Base-by-base conservation (phyloP, 2,113 vertebrate genomes). In the Takifugu flavidus region DNA sequence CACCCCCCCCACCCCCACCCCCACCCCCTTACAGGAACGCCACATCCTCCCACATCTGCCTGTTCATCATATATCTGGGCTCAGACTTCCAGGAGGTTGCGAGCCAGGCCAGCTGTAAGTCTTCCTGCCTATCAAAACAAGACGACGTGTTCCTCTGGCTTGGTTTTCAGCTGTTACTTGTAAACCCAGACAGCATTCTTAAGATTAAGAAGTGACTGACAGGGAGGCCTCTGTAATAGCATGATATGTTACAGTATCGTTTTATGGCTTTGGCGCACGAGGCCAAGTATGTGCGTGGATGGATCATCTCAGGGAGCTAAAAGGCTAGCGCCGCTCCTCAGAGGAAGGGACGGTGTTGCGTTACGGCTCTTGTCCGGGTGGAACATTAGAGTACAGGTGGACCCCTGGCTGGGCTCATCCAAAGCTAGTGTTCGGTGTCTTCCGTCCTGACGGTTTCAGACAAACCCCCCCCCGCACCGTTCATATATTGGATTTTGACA, bases 121-220 rank as follows among this genome's bases (percentile, higher is more conserved):
- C 82, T 81, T 70, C 74, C 74, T 49, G 85, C 76, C 87, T 50
- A 76, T 84, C 83, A 80, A 25, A 67, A 11, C 15, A 7, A 65
- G 62, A 28, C 47, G 4, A 4, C 2, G 6, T 42, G 70, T 56
- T 72, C 39, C 59, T 67, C 13, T 15, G 25, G 68, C 79, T 29
- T 53, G 71, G 62, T 74, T 77, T 77, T 83, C 80, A 80, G 79
- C 78, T 78, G 80, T 74, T 74, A 59, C 77, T 82, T 78, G 76
- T 86, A 78, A 87, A 84, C 65, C 77, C 59, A 59, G 77, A 70
- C 76, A 64, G 69, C 77, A 79, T 76, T 77, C 72, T 76, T 61
- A 47, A 84, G 78, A 86, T 82, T 60, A 84, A 77, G 75, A 82
- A 74, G 71, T 51, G 78, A 82, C 75, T 77, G 83, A 84, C 80